Evolutionary conservation across 2,113 vertebrate genomes (phyloP).

Genomic region (Perca flavescens): DNA sequence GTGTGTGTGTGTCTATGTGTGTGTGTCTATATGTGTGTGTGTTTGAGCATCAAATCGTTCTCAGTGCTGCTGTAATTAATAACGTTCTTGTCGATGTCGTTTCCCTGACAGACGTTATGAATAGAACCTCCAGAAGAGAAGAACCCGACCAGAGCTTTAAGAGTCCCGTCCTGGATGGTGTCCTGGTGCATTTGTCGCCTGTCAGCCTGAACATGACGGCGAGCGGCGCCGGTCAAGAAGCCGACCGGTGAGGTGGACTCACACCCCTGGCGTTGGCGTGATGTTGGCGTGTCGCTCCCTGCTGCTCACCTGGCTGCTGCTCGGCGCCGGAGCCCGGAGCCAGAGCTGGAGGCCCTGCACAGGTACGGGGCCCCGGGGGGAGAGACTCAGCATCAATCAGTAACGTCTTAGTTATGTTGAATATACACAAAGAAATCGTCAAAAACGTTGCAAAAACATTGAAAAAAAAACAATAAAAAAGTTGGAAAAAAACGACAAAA

Average conservation of each 20-base stretch:
- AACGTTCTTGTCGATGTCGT: not conserved
- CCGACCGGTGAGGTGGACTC: constrained; percentile 2
- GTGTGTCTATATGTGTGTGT: no score
- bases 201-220: not conserved
- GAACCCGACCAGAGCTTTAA: not conserved
- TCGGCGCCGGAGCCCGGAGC: not conserved
- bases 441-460: no score
- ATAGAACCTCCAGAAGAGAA: not conserved
- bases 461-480: no score
- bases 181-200: not conserved
- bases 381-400: no score
- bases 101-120: not conserved
- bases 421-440: no score
- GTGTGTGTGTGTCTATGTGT: no score
- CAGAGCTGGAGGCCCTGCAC: constrained; percentile 74
- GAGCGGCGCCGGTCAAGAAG: not conserved
- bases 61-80: no score
- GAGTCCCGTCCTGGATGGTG: not conserved
- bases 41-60: no score
- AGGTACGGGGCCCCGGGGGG: constrained; percentile 39
- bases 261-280: not conserved
- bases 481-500: no score
- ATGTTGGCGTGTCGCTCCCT: constrained; percentile 52
- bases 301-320: constrained; percentile 55
- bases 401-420: no score